Base-by-base conservation (phyloP, 2,797 vertebrate genomes). In the Botia almorhae region DNA sequence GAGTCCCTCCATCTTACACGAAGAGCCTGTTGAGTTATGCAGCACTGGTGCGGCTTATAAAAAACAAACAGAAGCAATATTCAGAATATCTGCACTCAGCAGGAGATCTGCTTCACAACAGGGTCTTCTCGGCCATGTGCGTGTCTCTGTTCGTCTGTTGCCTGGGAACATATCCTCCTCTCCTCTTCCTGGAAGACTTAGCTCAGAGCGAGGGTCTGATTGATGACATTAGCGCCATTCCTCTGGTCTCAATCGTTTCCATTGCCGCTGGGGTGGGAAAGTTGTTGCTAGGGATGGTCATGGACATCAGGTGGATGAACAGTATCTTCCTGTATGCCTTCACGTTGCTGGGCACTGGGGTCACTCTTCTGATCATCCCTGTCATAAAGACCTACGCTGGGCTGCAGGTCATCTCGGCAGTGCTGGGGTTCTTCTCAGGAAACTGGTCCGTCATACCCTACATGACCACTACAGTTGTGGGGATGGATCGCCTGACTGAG, bases 361-460 rank as follows among this genome's bases (percentile, higher is more conserved):
- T 90, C 26, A 91, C 93, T 58, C 91, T 96, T 84, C 90, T 94
- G 82, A 91, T 93, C 48, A 95, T 96, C 87, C 96, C 96, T 0
- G 84, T 95, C 76, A 94, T 93, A 84, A 94, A 91, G 86, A 94
- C 86, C 80, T 96, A 96, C 39, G 53, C 91, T 72, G 91, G 89
- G 0, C 83, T 96, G 80, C 95, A 94, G 0, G 83, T 94, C 56
- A 92, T 96, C 87, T 95, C 95, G 56, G 93, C 85, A 0, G 77
- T 92, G 83, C 81, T 96, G 83, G 96, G 96, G 1, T 96, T 96
- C 87, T 90, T 96, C 17, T 93, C 94, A 4, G 96, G 96, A 23
- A 96, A 96, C 84, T 96, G 96, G 96, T 96, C 95, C 0, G 95
- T 96, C 83, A 94, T 96, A 51, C 94, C 96, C 0, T 96, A 96